Percentiles rank a stretch among this genome's conserved stretches.
phyloP scores from a whole-genome alignment of 2,888 invertebrate species.

The Bellardia bayeri region DNA sequence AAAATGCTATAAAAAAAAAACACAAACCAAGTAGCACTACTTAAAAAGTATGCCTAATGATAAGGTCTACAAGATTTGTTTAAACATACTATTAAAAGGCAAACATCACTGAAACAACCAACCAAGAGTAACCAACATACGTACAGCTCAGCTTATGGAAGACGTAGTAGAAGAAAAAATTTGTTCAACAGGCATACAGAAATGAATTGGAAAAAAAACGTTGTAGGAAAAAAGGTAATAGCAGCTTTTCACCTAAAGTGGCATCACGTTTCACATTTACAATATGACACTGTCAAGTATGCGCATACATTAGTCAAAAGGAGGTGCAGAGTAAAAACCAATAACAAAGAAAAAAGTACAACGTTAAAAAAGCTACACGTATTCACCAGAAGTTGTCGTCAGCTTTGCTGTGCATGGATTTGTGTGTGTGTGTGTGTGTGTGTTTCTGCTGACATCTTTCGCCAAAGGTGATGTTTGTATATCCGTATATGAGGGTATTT shows the following conservation, averaged over 20 bases:
- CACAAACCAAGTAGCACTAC: conserved; percentile 65
- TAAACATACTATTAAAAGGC: conserved; percentile 68
- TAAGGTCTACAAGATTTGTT: conserved; percentile 73
- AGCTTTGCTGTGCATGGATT: neutral
- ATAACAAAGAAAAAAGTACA: conserved; percentile 20
- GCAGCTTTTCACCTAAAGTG: conserved; percentile 74
- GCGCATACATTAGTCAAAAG: conserved; percentile 72
- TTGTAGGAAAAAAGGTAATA: conserved; percentile 61
- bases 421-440: conserved; percentile 7
- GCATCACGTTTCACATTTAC: conserved; percentile 76
- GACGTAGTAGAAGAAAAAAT: conserved; percentile 12
- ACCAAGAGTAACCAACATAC: conserved; percentile 14
- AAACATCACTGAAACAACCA: conserved; percentile 53
- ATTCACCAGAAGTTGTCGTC: conserved; percentile 69
- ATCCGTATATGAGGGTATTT: neutral
- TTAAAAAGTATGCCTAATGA: conserved; percentile 71
- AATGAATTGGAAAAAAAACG: conserved; percentile 25
- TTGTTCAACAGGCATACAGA: conserved; percentile 53
- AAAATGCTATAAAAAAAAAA: neutral
- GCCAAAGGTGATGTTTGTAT: neutral
- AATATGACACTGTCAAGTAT: conserved; percentile 73
- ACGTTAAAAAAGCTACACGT: conserved; percentile 56
- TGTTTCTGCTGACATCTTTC: conserved; percentile 48
- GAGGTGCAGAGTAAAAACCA: conserved; percentile 56
- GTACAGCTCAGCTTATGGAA: neutral